Percentiles rank a stretch among this genome's conserved stretches.
phyloP scores from a whole-genome alignment of 2,113 vertebrate species.

The Poecile atricapillus region DNA sequence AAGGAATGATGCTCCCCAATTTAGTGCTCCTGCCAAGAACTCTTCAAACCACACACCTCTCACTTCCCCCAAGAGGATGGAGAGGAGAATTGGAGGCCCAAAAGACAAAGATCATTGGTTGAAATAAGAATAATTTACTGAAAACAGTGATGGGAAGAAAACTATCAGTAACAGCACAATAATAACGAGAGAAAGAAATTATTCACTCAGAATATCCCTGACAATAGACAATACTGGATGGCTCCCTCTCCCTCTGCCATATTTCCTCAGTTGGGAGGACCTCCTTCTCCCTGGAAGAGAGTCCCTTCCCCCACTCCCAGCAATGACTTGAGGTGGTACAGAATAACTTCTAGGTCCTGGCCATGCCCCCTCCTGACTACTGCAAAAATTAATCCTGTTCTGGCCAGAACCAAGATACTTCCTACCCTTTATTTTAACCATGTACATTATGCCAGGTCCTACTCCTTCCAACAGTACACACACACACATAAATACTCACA shows the following conservation, averaged over 20 bases:
- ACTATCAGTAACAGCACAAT: not conserved
- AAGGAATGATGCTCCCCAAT: not conserved
- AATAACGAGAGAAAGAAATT: not conserved
- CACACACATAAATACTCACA: not conserved
- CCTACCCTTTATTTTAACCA: not conserved
- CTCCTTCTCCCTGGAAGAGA: no score
- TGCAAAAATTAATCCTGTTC: not conserved
- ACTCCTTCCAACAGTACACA: not conserved
- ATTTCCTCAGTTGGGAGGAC: no score
- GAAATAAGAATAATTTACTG: not conserved
- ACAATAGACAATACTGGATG: not conserved
- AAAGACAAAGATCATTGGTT: not conserved
- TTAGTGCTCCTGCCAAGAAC: fast-evolving
- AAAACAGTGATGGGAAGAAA: not conserved
- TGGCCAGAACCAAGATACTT: not conserved
- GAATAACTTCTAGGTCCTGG: no score
- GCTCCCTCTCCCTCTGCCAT: not conserved
- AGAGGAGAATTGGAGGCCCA: not conserved
- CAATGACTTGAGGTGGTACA: no score
- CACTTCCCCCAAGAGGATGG: not conserved
- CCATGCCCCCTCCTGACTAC: no score
- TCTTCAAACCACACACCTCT: not conserved
- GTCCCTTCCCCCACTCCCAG: no score
- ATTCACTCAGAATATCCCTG: not conserved
- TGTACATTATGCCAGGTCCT: not conserved